A percentile compares a stretch with the other conserved stretches of the same genome.
phyloP scores from a whole-genome alignment of 2,113 vertebrate species.

The Epinephelus cyanopodus region DNA sequence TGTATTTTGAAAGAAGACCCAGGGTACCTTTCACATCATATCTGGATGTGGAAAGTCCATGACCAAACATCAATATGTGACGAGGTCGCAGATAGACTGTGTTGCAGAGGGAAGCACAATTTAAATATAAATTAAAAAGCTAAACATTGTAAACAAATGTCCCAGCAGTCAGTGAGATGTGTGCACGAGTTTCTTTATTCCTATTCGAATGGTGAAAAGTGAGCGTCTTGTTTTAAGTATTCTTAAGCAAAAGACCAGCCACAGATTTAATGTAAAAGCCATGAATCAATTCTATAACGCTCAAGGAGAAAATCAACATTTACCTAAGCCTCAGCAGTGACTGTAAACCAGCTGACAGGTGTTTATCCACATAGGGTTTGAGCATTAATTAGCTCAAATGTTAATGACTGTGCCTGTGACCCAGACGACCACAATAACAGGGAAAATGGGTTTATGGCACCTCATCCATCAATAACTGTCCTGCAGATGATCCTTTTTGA shows the following conservation, averaged over 20 bases:
- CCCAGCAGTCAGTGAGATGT: not conserved
- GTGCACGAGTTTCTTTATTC: not conserved
- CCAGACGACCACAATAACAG: slow-evolving; percentile 20
- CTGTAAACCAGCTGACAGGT: slow-evolving; percentile 39
- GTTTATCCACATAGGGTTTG: slow-evolving; percentile 18
- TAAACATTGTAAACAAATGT: not conserved
- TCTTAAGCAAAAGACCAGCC: not conserved
- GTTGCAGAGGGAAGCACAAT: not conserved
- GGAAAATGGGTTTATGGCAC: slow-evolving; percentile 29
- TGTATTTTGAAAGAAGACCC: too few relatives aligned
- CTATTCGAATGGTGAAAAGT: not conserved
- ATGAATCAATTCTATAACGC: too few relatives aligned
- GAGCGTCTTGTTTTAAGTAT: not conserved
- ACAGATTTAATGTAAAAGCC: not conserved
- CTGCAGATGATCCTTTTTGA: slow-evolving; percentile 11
- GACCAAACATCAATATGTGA: not conserved
- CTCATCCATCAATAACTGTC: slow-evolving; percentile 63
- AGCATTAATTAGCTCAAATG: slow-evolving; percentile 41
- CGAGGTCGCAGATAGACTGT: not conserved
- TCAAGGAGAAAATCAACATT: not conserved
- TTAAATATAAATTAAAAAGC: not conserved
- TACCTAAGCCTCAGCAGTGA: not conserved
- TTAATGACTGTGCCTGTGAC: slow-evolving; percentile 46
- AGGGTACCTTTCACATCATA: too few relatives aligned
- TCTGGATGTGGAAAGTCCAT: too few relatives aligned